These are phyloP conservation scores for Drosophila demipolita DNA, from an alignment of 2,888 invertebrate genomes.

Conservation along the genomic window DNA sequence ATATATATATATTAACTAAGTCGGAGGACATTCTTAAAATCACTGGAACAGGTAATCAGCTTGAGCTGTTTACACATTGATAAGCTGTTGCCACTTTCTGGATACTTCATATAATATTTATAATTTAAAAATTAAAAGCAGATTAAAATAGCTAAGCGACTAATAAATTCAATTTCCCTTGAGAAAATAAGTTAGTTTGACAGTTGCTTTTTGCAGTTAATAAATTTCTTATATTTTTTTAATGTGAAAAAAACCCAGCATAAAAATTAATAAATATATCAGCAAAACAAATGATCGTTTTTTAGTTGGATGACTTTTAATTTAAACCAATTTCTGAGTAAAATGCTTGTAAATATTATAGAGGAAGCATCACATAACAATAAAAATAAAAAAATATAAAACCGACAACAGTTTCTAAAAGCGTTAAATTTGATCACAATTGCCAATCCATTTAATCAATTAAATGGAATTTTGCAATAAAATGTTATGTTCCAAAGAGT, in stretches of 20 bases:
- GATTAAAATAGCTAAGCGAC: background rate
- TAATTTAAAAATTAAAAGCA: background rate
- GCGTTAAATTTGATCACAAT: background rate
- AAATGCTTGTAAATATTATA: background rate
- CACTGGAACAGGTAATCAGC: background rate
- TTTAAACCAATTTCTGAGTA: background rate
- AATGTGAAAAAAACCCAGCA: background rate
- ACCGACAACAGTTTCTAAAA: background rate
- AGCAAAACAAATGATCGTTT: background rate
- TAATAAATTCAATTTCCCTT: background rate
- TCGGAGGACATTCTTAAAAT: background rate
- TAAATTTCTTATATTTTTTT: too few relatives aligned
- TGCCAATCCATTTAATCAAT: background rate
- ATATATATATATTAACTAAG: background rate
- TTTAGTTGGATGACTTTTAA: background rate
- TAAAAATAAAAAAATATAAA: background rate
- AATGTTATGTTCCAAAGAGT: slow-evolving; percentile 1
- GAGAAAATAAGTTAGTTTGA: background rate
- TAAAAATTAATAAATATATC: background rate
- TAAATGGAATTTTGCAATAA: slow-evolving; percentile 6
- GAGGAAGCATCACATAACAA: background rate
- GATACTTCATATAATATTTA: background rate
- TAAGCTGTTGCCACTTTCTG: background rate
- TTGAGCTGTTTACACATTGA: background rate
- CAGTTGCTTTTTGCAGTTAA: background rate